Evolutionary conservation across 2,888 invertebrate species (phyloP), one percentile per base, ranked within the genome.

Genomic region (Drosophila leonis): DNA sequence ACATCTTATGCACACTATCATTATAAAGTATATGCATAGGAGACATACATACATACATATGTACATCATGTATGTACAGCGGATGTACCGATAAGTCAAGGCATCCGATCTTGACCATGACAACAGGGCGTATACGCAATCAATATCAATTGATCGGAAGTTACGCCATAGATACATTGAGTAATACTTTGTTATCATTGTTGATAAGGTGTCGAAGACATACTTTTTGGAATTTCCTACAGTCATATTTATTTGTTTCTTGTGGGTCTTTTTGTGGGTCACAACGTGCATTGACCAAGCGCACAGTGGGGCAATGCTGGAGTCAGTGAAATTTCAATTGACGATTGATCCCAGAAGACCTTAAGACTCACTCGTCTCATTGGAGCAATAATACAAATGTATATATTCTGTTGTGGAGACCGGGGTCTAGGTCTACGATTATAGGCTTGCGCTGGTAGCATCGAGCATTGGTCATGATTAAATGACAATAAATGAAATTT

Each of bases 21-120:
- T 20, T 3, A 12, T 12, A 31, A n/a, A 24, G 7, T 42, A 7
- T 4, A 33, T 8, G 13, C 20, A 29, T n/a, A 37, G 42, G 49
- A 62, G 59, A 39, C 31, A 62, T 54, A 4, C 24, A 24, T 24
- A 70, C 39, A 59, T 56, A 70, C 39, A 59, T 56, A 24, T 4
- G 4, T 24, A 70, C 39, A 59, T 56, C 42, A 61, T 54, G 39
- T 31, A 62, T 55, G 35, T 41, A 31, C 9, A 59, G 52, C 77
- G 81, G 81, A 80, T 80, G 77, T 64, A 52, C 29, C 51, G 31
- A 49, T 48, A 71, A 62, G 67, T 60, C 68, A 76, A 72, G 65
- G 78, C 67, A 39, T 54, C 18, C 65, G 86, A 88, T 85, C 83
- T 88, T 90, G 83, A 82, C 83, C 65, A 62, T 87, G 72, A 31